Evolutionary conservation across 2,888 invertebrate species (phyloP), one percentile per base, ranked within the genome.

Genomic region (Drosophila fungiperda): DNA sequence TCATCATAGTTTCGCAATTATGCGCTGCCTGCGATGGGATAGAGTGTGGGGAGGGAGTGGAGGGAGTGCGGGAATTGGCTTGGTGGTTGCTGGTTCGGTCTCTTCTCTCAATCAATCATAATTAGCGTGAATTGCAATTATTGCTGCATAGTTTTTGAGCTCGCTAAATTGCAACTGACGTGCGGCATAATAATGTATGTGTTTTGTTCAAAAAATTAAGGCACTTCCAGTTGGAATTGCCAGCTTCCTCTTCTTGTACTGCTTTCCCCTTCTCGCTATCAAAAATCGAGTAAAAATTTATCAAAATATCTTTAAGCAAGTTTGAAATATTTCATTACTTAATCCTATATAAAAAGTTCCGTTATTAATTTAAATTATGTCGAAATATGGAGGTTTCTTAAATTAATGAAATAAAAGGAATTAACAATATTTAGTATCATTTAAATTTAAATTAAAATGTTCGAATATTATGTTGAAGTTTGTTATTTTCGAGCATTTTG

Each of bases 111-210:
- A 87, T 87, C 87, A 87, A 87, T 87, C 87, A 90, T 87, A 90
- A 87, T 87, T 87, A 87, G 82, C 68, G 82, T 83, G 88, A 87
- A 88, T 86, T 90, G 89, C 89, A 90, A 87, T 87, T 90, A 90
- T 89, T 85, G 73, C 71, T 85, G 86, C 86, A 87, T 82, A 84
- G 80, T 82, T 84, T 70, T 61, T 26, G 26, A 23, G 40, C 55
- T n/a, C 52, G 38, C 57, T 61, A 83, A 86, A 80, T 78, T 86
- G 83, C 83, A 83, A 78, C 83, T 88, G 88, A 87, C 83, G 70
- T 62, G 67, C 54, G 77, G 61, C 67, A 80, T 71, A 81, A 80
- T 70, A 67, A 71, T 42, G 23, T 54, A 6, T 54, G 23, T 36
- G 23, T 26, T 20, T 42, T 52, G 53, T 17, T 17, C 49, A 49